Evolutionary conservation across 2,888 invertebrate genomes (phyloP).

Genomic region (Phyllotreta cruciferae): DNA sequence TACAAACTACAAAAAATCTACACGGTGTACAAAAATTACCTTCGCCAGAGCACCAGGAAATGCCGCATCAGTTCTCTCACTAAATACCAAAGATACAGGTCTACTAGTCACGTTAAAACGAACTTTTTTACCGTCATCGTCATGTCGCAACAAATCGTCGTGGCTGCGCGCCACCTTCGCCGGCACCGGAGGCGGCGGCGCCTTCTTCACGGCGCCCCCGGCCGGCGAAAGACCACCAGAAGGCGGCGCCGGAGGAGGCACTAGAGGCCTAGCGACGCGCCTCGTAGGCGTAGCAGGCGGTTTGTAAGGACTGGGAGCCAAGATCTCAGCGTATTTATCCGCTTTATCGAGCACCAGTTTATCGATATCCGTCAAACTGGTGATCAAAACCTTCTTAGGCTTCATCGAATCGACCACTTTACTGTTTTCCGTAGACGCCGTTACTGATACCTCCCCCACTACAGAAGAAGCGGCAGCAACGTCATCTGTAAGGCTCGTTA

Average conservation of each 20-base stretch:
- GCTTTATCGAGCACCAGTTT: background rate
- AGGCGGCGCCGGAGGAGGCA: conserved; percentile 38
- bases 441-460: conserved; percentile 22
- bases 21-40: conserved; percentile 36
- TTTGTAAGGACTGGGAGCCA: too few species aligned
- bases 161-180: conserved; percentile 42
- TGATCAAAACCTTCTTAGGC: conserved; percentile 18
- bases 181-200: conserved; percentile 45
- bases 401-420: background rate
- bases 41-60: conserved; percentile 41
- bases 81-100: conserved; percentile 43
- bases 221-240: conserved; percentile 36
- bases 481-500: conserved; percentile 19
- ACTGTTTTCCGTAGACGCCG: conserved; percentile 12
- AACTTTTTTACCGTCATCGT: conserved; percentile 11
- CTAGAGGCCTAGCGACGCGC: conserved; percentile 29
- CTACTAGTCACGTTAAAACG: conserved; percentile 39
- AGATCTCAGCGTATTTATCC: too few species aligned
- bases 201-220: conserved; percentile 34
- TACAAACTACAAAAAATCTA: conserved; percentile 2
- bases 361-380: conserved; percentile 17
- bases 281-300: conserved; percentile 24
- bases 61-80: conserved; percentile 45
- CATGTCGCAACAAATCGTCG: conserved; percentile 43
- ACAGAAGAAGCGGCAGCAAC: conserved; percentile 4